Evolutionary conservation across 2,888 invertebrate genomes (phyloP), one percentile per base, ranked within the genome.

Genomic region (Ophion costatus): DNA sequence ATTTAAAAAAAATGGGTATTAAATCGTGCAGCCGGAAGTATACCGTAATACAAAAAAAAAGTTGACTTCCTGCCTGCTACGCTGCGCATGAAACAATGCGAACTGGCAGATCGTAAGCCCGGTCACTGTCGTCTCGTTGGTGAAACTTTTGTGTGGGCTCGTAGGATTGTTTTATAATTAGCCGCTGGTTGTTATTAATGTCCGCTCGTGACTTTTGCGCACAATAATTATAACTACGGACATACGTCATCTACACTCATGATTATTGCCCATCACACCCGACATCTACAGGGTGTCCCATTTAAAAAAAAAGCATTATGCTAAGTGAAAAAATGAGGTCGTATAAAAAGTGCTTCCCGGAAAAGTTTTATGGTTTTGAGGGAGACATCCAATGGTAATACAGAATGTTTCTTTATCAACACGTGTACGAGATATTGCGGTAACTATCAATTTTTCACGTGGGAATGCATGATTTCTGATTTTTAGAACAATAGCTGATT

Each of bases 31-130:
- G 17, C 90, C 91, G 93, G 93, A 93, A 92, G 91, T 91, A 90
- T 89, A 89, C 89, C 89, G 89, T 91, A 92, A 92, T 92, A 91
- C 92, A 92, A 92, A 33, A 17, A 51, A 29, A 57, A 91, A 89
- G 92, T 88, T 86, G 88, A 91, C 93, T 92, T 93, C 92, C 93
- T 76, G 85, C 67, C 42, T 59, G 42, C 59, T 57, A 38, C 92
- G 88, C 87, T 59, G 22, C 56, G 67, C 80, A 89, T 92, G 92
- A 93, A 92, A 93, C 92, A 92, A 92, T 92, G 88, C 66, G 24
- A 24, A 73, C 29, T 10, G 59, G 81, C 63, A 77, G 64, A 76
- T 66, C 75, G 73, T 70, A 51, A 29, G 29, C 45, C 71, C 57
- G 22, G 5, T 20, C 59, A 38, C 20, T n/a, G 45, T 59, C 66